phyloP scores from a whole-genome alignment of 53 echinoderm and acorn worm genomes.

The Antedon mediterranea region DNA sequence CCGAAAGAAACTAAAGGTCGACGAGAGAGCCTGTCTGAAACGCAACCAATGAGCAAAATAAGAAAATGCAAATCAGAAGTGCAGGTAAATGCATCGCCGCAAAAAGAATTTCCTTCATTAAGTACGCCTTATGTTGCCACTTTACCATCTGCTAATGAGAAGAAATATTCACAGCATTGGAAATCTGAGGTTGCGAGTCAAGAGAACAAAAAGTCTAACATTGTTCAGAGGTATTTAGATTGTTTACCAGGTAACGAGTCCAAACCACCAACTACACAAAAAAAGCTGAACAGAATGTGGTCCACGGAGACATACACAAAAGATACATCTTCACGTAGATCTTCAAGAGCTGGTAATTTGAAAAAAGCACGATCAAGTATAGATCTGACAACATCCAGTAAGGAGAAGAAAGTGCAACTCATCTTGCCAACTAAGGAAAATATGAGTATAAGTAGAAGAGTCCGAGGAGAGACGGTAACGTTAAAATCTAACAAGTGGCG shows the following conservation, averaged over 20 bases:
- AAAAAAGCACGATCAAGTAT: background rate
- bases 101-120: background rate
- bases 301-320: background rate
- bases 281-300: background rate
- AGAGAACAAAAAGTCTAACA: background rate
- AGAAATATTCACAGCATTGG: background rate
- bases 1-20: background rate
- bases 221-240: background rate
- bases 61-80: background rate
- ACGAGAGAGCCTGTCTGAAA: background rate
- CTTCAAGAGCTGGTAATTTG: background rate
- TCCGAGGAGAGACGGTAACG: background rate
- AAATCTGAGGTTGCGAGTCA: background rate
- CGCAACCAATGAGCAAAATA: background rate
- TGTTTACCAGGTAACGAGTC: background rate
- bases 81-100: background rate
- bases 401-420: background rate
- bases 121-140: background rate
- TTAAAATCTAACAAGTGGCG: background rate
- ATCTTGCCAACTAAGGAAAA: background rate
- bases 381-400: background rate
- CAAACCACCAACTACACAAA: background rate
- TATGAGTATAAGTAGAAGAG: background rate
- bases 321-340: background rate
- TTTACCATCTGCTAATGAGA: background rate